Evolutionary conservation across 2,113 vertebrate genomes (phyloP), one percentile per base, ranked within the genome.

Genomic region (Sarotherodon lohbergeri): DNA sequence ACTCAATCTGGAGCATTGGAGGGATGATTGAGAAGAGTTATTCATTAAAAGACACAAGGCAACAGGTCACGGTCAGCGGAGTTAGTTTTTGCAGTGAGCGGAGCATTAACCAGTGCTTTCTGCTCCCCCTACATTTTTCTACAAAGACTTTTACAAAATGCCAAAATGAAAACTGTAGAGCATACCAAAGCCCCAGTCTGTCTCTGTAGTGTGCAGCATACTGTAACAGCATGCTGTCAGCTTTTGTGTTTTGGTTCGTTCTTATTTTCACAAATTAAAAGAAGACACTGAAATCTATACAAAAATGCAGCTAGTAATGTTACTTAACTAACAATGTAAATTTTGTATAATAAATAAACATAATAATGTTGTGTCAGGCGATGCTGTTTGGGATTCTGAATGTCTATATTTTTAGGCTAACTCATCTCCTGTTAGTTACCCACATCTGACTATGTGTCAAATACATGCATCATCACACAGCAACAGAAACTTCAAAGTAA

Each of bases 41-140:
- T 50, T 76, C 24, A 76, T 76, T 76, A 12, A 48, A 29, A 76
- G 24, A 76, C 43, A 48, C 71, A 76, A 43, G 39, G n/a, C 13
- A 48, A 76, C 22, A 76, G 43, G 43, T 46, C 43, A 46, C 13
- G 54, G 54, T n/a, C 54, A 56, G 41, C 5, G 1, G 43, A 2
- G 71, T 48, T 76, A 1, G 24, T 29, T 76, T 29, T 76, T 19
- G 16, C 43, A 32, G 71, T 50, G 41, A 76, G 68, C 48, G 41
- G 68, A 46, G 24, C 3, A 32, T 73, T 46, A 17, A 46, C 41
- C 22, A 27, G 16, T 50, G 6, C 14, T 76, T 50, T 76, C 9
- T 76, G 10, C 16, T 29, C 27, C 24, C 9, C 14, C 9, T 11
- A 0, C 9, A 0, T 76, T 29, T 76, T 76, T 48, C 43, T 76